A percentile compares a stretch with the other conserved stretches of the same genome.
These are phyloP conservation scores for Oryzias curvinotus DNA, from an alignment of 2,113 vertebrate genomes.

Conservation along the genomic window DNA sequence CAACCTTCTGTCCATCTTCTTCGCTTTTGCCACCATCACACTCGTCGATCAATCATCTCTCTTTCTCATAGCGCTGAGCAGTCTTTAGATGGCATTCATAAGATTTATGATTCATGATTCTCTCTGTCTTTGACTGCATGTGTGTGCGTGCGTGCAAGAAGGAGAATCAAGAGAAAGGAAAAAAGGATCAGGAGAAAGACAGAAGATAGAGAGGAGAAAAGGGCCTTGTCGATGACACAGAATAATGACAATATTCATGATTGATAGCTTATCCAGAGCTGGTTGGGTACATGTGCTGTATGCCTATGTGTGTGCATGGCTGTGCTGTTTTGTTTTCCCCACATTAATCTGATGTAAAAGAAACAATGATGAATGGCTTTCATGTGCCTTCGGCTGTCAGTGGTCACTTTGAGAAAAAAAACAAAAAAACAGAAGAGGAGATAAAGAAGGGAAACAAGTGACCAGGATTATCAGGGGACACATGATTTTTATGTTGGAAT, in stretches of 20 bases:
- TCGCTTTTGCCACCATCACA: constrained; percentile 53
- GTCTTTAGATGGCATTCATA: constrained; percentile 76
- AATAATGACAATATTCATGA: constrained; percentile 78
- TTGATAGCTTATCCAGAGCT: constrained; percentile 72
- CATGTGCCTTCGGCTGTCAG: constrained; percentile 66
- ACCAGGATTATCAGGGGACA: constrained; percentile 35
- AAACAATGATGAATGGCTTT: constrained; percentile 76
- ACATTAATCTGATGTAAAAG: constrained; percentile 73
- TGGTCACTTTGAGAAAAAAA: constrained; percentile 41
- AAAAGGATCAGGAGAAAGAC: constrained; percentile 26
- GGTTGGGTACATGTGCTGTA: constrained; percentile 48
- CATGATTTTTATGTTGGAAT: constrained; percentile 31
- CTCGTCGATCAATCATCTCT: constrained; percentile 68
- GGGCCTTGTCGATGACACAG: constrained; percentile 75
- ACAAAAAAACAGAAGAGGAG: constrained; percentile 14
- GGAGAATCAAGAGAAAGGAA: constrained; percentile 23
- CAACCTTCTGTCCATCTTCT: constrained; percentile 69
- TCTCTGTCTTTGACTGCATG: constrained; percentile 26
- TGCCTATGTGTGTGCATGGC: constrained; percentile 33
- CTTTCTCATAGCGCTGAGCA: constrained; percentile 66
- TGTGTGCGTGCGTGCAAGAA: constrained; percentile 15
- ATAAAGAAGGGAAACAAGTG: constrained; percentile 31
- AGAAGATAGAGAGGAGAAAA: constrained; percentile 37
- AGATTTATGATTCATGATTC: constrained; percentile 76
- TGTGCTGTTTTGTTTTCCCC: constrained; percentile 31